Base-by-base conservation (phyloP, 2,888 invertebrate genomes). In the Rhagium mordax region DNA sequence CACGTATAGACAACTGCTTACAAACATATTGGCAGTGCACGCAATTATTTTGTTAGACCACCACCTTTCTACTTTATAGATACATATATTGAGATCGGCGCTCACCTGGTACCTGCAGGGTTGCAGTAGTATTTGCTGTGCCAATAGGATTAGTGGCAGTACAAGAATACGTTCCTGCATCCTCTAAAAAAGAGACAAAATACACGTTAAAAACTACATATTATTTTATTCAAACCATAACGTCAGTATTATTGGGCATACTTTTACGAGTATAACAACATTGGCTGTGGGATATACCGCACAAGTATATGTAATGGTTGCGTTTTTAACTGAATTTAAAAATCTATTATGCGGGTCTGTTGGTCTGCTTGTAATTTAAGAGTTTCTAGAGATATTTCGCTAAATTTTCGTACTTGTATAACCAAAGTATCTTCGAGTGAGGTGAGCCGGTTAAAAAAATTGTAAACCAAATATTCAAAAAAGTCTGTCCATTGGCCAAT, bases 121-220 rank as follows among this genome's bases (percentile, higher is more conserved):
- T 90, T 78, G 92, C 92, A 59, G 91, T 90, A 57, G 94, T 93
- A 82, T 90, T 91, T 68, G 91, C 91, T 61, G 90, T 90, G 71
- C 94, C 94, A 80, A 92, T 89, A 77, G 89, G 89, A 86, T 95
- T 95, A 74, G 91, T 91, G 68, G 94, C 95, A 67, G 92, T 91
- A 86, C 94, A 95, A 61, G 91, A 90, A 86, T 94, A 95, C 75
- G 91, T 91, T 75, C 95, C 96, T 84, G 93, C 92, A 88, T 97
- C 96, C 87, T 93, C 94, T 93, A 86, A 57, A 88, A n/a, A 88
- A 78, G 78, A 77, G 16, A 24, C 3, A 62, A 57, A 41, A 41
- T 15, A 7, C n/a, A 47, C 47, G 33, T 59, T 24, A 59, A 59
- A 59, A 59, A 6, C 0, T 21, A n/a, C n/a, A n/a, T 13, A 6